Base-by-base conservation (phyloP, 2,797 vertebrate species). In the Octomys mimax region DNA sequence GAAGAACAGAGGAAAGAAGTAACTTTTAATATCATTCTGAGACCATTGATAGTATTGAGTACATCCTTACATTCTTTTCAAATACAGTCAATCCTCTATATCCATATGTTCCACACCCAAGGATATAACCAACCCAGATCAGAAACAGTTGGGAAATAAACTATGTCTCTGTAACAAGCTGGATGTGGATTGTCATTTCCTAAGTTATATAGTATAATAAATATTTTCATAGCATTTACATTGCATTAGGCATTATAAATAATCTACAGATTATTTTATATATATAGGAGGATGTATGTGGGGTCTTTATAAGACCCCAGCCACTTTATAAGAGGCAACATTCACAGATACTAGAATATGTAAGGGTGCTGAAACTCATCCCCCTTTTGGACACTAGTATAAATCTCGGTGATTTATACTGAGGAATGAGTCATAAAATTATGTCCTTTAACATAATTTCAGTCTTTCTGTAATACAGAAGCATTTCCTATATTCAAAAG, bases 391-490 rank as follows among this genome's bases (percentile, higher is more conserved):
- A 54, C 52, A 54, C 52, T 54, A 3, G 42, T 42, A 6, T 42
- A 42, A 42, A 42, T 42, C 42, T 42, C 0, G 52, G 52, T 54
- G 52, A 54, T 54, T 54, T 14, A 28, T 36, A 61, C n/a, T 61
- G 57, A 61, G n/a, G 79, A n/a, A 1, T 24, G 36, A 73, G 24
- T 73, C 36, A 42, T 73, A 73, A 73, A 26, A 61, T 16, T 82
- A 61, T 28, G 36, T 36, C n/a, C 22, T 68, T 84, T 71, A n/a
- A 62, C 24, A 71, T 61, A 54, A 78, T 83, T 92, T 83, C 70
- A 54, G 89, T 84, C 77, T 92, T 78, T 89, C 33, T 87, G 9
- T 87, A 46, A 54, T 89, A 71, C 9, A 46, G 52, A 83, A 78
- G 78, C 26, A 52, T 83, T 62, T 70, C 39, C n/a, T 42, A 4